Conservation (phyloP, 2,113 vertebrate genomes). For the Triplophysa siluroides region DNA sequence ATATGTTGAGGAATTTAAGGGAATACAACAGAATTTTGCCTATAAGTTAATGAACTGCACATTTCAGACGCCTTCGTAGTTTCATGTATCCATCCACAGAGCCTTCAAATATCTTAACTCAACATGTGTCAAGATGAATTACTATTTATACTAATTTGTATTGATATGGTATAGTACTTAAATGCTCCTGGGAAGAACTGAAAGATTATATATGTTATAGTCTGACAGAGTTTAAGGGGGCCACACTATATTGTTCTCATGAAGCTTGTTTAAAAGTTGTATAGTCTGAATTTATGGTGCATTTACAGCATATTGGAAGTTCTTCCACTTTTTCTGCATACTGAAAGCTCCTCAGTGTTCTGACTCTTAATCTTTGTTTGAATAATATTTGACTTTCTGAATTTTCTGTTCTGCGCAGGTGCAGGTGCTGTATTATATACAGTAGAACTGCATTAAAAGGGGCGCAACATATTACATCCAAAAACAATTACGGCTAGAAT, state of each 20-base stretch:
- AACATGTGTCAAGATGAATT: not conserved
- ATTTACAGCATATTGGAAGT: not conserved
- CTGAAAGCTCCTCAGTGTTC: not conserved
- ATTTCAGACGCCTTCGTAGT: conserved; percentile 13
- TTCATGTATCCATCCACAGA: not conserved
- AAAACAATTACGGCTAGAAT: no score
- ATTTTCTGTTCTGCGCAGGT: no score
- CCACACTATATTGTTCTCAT: not conserved
- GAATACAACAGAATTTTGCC: not conserved
- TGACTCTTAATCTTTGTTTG: not conserved
- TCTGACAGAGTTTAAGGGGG: not conserved
- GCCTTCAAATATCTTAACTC: not conserved
- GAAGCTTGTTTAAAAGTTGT: not conserved
- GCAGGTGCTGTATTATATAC: no score
- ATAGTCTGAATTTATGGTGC: not conserved
- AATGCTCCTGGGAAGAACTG: not conserved
- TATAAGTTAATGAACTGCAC: not conserved
- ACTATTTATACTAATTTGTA: not conserved
- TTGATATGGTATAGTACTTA: not conserved
- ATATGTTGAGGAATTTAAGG: not conserved
- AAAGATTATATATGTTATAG: not conserved
- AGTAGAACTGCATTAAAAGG: no score
- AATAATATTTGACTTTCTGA: not conserved
- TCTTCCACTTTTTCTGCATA: not conserved
- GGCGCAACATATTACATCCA: no score